Percentiles rank a stretch among this genome's conserved stretches.
Evolutionary conservation across 2,113 vertebrate species (phyloP).

Genomic region (Acrocephalus kingi): DNA sequence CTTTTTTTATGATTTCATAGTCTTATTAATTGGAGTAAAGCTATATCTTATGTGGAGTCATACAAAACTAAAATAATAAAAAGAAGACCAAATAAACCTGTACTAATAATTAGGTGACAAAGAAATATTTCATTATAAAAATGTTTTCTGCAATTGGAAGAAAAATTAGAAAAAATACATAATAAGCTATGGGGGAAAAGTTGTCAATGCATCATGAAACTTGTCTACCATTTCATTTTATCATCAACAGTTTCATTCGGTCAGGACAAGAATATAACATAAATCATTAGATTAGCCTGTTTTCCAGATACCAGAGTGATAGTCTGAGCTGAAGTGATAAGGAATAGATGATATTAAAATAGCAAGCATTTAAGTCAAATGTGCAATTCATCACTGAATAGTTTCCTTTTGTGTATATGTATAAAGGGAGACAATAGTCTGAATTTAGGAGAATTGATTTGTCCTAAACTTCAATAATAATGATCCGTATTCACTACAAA

Average conservation of each 20-base stretch:
- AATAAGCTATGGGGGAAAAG: accelerated
- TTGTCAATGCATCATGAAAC: not conserved
- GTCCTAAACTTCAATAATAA: not conserved
- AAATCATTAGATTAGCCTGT: not conserved
- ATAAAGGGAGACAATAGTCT: not conserved
- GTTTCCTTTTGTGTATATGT: not conserved
- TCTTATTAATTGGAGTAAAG: not conserved
- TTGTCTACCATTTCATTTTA: not conserved
- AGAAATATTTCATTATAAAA: not conserved
- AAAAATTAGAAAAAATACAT: not conserved
- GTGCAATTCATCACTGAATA: not conserved
- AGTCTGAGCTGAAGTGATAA: not conserved
- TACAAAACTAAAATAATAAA: not conserved
- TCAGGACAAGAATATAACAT: not conserved
- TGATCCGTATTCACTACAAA: not conserved
- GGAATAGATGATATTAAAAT: not conserved
- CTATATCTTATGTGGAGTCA: not conserved
- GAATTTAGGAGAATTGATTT: not conserved
- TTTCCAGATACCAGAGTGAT: not conserved
- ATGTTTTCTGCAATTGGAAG: not conserved
- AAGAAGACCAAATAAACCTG: not conserved
- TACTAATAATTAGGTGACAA: not conserved
- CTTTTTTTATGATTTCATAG: not conserved
- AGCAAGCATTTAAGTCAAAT: not conserved
- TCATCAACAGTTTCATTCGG: not conserved